A percentile compares a stretch with the other conserved stretches of the same genome.
These are phyloP conservation scores for Propithecus perrieri DNA, from an alignment of 2,797 vertebrate species.

Conservation along the genomic window DNA sequence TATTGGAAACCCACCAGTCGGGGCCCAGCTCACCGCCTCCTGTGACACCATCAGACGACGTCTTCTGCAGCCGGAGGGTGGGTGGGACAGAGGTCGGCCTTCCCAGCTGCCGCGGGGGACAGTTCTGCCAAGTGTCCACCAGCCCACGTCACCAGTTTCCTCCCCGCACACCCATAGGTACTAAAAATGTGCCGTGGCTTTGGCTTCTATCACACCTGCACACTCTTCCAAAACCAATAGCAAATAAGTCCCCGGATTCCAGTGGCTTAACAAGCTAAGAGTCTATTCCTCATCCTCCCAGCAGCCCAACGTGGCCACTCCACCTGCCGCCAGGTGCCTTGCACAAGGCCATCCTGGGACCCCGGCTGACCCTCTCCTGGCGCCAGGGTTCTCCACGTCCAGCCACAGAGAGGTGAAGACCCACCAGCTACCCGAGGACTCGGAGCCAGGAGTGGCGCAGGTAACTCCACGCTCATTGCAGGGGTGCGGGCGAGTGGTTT, in stretches of 20 bases:
- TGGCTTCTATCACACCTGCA: too few relatives aligned
- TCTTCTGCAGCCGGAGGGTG: background rate
- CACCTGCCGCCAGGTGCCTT: rapidly evolving
- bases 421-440: rapidly evolving
- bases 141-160: background rate
- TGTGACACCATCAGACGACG: background rate
- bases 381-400: background rate
- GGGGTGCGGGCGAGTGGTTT: rapidly evolving
- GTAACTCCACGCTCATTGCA: background rate
- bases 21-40: rapidly evolving
- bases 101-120: background rate
- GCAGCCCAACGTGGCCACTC: rapidly evolving
- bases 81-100: rapidly evolving
- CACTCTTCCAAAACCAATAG: background rate
- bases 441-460: background rate
- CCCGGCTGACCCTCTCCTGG: background rate
- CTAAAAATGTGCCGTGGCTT: background rate
- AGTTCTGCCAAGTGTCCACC: background rate
- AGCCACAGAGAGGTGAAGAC: too few relatives aligned
- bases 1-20: too few relatives aligned
- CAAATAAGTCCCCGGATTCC: too few relatives aligned
- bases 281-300: background rate
- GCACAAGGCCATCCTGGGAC: rapidly evolving
- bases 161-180: rapidly evolving
- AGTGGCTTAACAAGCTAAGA: background rate